Evolutionary conservation across 1,140 invertebrate genomes (phyloP).

Genomic region (Aphidius ervi): DNA sequence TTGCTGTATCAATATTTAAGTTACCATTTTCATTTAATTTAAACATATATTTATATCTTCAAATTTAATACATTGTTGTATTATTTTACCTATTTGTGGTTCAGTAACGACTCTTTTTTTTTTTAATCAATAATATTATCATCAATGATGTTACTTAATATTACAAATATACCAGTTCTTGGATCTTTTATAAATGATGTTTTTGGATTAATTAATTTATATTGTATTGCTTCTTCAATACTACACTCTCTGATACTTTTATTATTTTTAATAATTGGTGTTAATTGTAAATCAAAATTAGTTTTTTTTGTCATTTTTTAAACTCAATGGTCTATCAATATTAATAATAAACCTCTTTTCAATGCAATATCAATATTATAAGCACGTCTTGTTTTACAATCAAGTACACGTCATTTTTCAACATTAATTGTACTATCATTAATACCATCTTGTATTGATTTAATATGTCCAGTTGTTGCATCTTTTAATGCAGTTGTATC

Average conservation of each 20-base stretch:
- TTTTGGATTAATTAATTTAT: conserved; percentile 71
- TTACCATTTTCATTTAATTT: conserved; percentile 64
- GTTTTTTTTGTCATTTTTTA: conserved; percentile 26
- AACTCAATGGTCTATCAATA: conserved; percentile 64
- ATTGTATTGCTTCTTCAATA: conserved; percentile 73
- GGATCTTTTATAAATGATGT: conserved; percentile 76
- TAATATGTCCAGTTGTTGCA: conserved; percentile 66
- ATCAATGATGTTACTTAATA: conserved; percentile 66
- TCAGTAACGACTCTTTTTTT: conserved; percentile 65
- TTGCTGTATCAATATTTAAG: conserved; percentile 68
- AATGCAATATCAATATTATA: conserved; percentile 72
- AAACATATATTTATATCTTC: conserved; percentile 69
- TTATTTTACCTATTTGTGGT: conserved; percentile 57
- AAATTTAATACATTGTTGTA: conserved; percentile 66
- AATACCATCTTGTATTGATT: conserved; percentile 70
- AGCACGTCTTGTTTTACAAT: conserved; percentile 69
- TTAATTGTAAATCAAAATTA: conserved; percentile 46
- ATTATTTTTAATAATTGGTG: conserved; percentile 44
- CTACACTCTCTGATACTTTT: conserved; percentile 62
- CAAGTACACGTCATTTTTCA: conserved; percentile 69
- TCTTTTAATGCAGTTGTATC: conserved; percentile 75
- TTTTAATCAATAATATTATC: conserved; percentile 69
- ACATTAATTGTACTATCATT: conserved; percentile 77
- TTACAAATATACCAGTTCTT: conserved; percentile 67
- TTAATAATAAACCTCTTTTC: conserved; percentile 70